Evolutionary conservation across 92 coral and sea anemone species (phyloP).

Genomic region (Epizoanthus scotinus): DNA sequence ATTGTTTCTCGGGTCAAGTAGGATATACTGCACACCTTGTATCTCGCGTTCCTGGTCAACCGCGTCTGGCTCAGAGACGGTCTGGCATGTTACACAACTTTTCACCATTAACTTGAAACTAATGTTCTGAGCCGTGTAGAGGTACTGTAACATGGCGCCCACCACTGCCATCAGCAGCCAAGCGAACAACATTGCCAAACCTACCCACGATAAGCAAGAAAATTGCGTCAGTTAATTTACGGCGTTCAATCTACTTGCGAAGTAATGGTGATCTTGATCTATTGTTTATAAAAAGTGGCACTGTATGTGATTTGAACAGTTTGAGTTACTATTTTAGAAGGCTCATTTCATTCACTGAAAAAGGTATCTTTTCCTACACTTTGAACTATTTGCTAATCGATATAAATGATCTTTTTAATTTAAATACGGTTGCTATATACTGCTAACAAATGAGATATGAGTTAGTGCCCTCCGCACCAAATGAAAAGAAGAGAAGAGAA

Average conservation of each 20-base stretch:
- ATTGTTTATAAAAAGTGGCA: too few relatives aligned
- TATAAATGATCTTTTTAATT: too few relatives aligned
- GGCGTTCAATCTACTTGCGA: background rate
- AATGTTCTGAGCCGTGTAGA: constrained; percentile 82
- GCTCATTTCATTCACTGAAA: too few relatives aligned
- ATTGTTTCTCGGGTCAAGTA: constrained; percentile 15
- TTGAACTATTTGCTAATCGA: too few relatives aligned
- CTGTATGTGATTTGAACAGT: too few relatives aligned
- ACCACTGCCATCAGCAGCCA: constrained; percentile 86
- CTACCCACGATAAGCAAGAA: constrained; percentile 26
- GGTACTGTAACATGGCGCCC: constrained; percentile 82
- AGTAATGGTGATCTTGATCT: background rate
- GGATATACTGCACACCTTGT: constrained; percentile 11
- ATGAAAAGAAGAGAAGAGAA: too few relatives aligned
- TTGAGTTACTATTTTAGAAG: too few relatives aligned
- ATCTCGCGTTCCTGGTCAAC: constrained; percentile 14
- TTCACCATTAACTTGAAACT: constrained; percentile 60
- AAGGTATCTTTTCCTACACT: too few relatives aligned
- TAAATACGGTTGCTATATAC: too few relatives aligned
- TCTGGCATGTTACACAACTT: constrained; percentile 51
- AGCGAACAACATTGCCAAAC: constrained; percentile 86
- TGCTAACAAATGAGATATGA: too few relatives aligned
- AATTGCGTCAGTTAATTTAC: background rate
- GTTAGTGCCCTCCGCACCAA: too few relatives aligned
- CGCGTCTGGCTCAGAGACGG: constrained; percentile 11